Evolutionary conservation across 2,888 invertebrate species (phyloP), one percentile per base, ranked within the genome.

Genomic region (Luffia ferchaultella): DNA sequence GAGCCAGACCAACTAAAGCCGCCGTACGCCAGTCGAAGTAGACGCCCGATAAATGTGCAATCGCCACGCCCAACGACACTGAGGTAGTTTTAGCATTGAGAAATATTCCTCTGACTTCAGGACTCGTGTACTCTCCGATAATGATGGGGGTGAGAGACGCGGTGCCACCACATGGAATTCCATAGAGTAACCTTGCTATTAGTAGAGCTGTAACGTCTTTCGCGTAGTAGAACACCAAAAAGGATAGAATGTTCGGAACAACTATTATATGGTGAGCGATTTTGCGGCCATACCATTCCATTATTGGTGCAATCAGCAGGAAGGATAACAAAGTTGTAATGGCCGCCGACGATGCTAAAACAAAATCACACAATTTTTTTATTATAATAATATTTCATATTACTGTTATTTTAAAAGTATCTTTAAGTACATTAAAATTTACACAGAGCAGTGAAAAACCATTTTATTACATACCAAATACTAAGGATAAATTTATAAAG

Each of bases 121-220:
- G 76, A n/a, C 64, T 61, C 0, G 65, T 62, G 48, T 70, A 76
- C 55, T 77, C 77, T 45, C 75, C 73, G 0, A 77, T 68, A 1
- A 69, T 62, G 0, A 76, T 62, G 1, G 72, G 69, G 50, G 71
- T 72, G 12, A 74, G 52, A 0, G 63, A 57, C 0, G 65, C 60
- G 0, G 67, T 64, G 0, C 62, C 63, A 20, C 66, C 68, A 0
- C 62, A 59, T 0, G 69, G 59, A 1, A 74, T 40, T 0, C 74
- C 76, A 1, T 62, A 57, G 0, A 72, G 45, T 1, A 63, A 18
- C 49, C 76, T 62, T 1, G 66, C 73, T 1, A 62, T 52, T 48
- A 72, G 58, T 0, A 76, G 59, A 0, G 56, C 53, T 0, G 63
- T 48, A 2, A 72, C 53, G 40, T 59, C 57, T 0, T 57, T 50